phyloP scores from a whole-genome alignment of 2,888 invertebrate genomes.

The Cerastis rubricosa region DNA sequence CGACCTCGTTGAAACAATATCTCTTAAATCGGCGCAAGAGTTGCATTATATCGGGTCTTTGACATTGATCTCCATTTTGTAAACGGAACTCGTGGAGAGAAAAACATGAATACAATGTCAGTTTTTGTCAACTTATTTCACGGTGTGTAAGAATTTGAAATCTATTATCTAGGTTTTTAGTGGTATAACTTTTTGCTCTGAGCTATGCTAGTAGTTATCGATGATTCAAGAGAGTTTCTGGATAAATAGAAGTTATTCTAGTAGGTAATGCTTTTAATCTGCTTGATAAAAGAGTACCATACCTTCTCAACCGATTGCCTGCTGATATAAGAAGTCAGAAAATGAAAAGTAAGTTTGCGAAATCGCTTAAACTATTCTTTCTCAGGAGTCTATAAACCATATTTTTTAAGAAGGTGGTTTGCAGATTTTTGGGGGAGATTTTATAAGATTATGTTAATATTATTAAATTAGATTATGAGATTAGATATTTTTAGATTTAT shows the following conservation, averaged over 20 bases:
- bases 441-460: no score
- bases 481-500: no score
- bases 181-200: background rate
- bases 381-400: no score
- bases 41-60: constrained; percentile 50
- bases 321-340: no score
- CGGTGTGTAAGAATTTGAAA: constrained; percentile 31
- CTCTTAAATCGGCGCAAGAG: constrained; percentile 43
- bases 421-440: no score
- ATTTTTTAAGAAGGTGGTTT: no score
- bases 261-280: background rate
- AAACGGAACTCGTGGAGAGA: constrained; percentile 36
- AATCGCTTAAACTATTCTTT: no score
- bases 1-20: constrained; percentile 57
- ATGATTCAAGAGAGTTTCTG: background rate
- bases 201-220: background rate
- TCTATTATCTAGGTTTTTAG: constrained; percentile 33
- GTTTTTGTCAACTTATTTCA: constrained; percentile 58
- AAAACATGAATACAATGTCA: constrained; percentile 36
- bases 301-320: no score
- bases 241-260: background rate
- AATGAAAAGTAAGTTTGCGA: no score
- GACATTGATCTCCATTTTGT: constrained; percentile 64
- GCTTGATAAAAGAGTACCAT: no score
- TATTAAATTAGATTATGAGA: no score